phyloP scores from a whole-genome alignment of 2,888 invertebrate genomes.

The Drosophila robusta region DNA sequence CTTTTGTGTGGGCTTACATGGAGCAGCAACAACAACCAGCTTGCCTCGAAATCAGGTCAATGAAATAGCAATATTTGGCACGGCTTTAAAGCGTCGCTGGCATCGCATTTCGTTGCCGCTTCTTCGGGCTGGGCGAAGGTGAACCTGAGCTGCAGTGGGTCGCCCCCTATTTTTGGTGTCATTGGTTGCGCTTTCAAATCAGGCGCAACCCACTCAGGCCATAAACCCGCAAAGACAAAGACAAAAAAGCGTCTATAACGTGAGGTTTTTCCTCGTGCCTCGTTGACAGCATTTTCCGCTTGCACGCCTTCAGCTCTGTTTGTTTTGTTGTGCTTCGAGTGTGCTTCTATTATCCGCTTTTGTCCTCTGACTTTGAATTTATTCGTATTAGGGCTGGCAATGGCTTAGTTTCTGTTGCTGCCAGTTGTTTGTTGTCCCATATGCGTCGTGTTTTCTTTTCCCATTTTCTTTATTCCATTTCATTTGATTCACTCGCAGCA shows the following conservation, averaged over 20 bases:
- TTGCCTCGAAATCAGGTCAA: slow-evolving; percentile 79
- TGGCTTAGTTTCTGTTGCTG: slow-evolving; percentile 43
- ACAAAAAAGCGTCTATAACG: slow-evolving; percentile 2
- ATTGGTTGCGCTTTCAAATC: slow-evolving; percentile 23
- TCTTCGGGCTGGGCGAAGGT: slow-evolving; percentile 56
- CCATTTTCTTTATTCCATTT: neutral
- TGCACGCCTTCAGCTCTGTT: slow-evolving; percentile 15
- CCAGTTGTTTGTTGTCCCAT: slow-evolving; percentile 7
- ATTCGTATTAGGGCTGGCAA: slow-evolving; percentile 54
- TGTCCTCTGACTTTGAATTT: slow-evolving; percentile 69
- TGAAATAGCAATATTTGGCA: slow-evolving; percentile 81
- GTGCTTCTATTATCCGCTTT: slow-evolving; percentile 27
- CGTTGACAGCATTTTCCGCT: slow-evolving; percentile 47
- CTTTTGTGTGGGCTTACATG: slow-evolving; percentile 63
- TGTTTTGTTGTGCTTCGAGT: slow-evolving; percentile 18
- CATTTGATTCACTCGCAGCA: slow-evolving; percentile 1
- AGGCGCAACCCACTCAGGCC: slow-evolving; percentile 24
- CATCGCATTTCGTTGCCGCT: slow-evolving; percentile 61
- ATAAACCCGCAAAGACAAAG: slow-evolving; percentile 1
- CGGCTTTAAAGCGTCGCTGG: slow-evolving; percentile 63
- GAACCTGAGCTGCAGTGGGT: slow-evolving; percentile 30
- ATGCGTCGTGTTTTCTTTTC: neutral
- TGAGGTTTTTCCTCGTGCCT: slow-evolving; percentile 2
- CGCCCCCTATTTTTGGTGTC: slow-evolving; percentile 18
- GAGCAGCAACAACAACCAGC: slow-evolving; percentile 19